Base-by-base conservation (phyloP, 2,113 vertebrate genomes). In the Megaleporinus macrocephalus region DNA sequence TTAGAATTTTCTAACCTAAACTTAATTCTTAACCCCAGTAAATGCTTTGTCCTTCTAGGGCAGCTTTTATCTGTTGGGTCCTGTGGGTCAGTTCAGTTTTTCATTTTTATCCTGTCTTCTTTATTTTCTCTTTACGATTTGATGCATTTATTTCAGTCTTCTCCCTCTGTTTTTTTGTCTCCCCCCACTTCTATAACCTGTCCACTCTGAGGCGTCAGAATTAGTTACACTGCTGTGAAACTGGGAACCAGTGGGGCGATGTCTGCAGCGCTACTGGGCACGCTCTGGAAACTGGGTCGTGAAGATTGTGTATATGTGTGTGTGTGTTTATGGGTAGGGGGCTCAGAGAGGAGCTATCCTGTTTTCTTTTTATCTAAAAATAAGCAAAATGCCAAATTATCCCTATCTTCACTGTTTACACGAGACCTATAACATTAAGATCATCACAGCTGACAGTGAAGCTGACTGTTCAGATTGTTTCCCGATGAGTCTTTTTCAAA, bases 221-320 rank as follows among this genome's bases (percentile, higher is more conserved):
- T 81, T 83, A 80, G 83, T 82, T 66, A 55, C 69, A 66, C 18
- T 84, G 73, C 82, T 84, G 80, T 82, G 76, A 53, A 82, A 76
- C 79, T 82, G 81, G 81, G 63, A 85, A 79, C 79, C 80, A 83
- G 78, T 82, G 78, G 62, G 76, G 74, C 76, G 75, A 79, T 79
- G 77, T 65, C 53, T 81, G 51, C 71, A 75, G 36, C 51, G 70
- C 59, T 73, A 76, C 62, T 74, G 53, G 70, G 66, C 71, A 82
- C 75, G 62, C 82, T 65, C 62, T 70, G 69, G 63, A 87, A 89
- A 84, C 79, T 86, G 79, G 87, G 84, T 88, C 79, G 79, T 47
- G 62, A 77, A 66, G 9, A 29, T 36, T 76, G 62, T 75, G 61
- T 41, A 18, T 51, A 36, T 82, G 66, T 66, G 29, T 62, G 61